Conservation (phyloP, 2,888 invertebrate genomes). For the Paralinhomoeus sp. region DNA sequence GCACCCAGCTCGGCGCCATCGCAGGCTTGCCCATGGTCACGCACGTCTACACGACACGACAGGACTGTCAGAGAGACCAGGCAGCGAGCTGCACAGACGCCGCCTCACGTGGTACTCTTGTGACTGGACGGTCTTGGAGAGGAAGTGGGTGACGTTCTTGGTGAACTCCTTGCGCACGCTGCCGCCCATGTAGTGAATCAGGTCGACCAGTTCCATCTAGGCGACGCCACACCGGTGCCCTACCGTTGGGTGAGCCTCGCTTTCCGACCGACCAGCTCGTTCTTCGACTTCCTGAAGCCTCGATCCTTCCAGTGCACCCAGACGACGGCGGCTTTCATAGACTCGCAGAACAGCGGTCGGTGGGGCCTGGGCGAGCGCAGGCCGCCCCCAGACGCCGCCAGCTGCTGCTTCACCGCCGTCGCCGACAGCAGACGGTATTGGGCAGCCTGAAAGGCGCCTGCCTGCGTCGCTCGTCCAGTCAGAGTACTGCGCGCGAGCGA, state of each 20-base stretch:
- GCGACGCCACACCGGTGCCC: constrained; percentile 12
- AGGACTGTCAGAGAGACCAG: too few species aligned
- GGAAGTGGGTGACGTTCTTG: background rate
- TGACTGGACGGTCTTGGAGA: background rate
- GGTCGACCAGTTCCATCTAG: constrained; percentile 57
- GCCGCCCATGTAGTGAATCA: constrained; percentile 88
- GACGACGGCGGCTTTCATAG: constrained; percentile 50
- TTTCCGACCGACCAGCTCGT: too few species aligned
- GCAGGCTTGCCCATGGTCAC: constrained; percentile 67
- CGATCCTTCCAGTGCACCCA: too few species aligned
- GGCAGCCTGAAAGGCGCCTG: background rate
- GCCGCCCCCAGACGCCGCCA: constrained; percentile 38
- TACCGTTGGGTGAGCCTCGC: background rate
- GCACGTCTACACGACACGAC: constrained; percentile 42
- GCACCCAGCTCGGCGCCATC: constrained; percentile 65
- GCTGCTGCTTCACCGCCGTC: constrained; percentile 1
- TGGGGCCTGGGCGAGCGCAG: constrained; percentile 46
- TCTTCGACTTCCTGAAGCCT: too few species aligned
- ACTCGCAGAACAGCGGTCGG: constrained; percentile 60
- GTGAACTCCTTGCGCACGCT: constrained; percentile 70
- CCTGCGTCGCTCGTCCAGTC: background rate
- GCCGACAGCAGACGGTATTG: constrained; percentile 1
- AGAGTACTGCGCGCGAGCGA: too few species aligned
- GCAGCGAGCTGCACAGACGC: background rate
- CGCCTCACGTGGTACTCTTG: background rate